Evolutionary conservation across 2,888 invertebrate genomes (phyloP), one percentile per base, ranked within the genome.

Genomic region (Drosophila mayaguana): DNA sequence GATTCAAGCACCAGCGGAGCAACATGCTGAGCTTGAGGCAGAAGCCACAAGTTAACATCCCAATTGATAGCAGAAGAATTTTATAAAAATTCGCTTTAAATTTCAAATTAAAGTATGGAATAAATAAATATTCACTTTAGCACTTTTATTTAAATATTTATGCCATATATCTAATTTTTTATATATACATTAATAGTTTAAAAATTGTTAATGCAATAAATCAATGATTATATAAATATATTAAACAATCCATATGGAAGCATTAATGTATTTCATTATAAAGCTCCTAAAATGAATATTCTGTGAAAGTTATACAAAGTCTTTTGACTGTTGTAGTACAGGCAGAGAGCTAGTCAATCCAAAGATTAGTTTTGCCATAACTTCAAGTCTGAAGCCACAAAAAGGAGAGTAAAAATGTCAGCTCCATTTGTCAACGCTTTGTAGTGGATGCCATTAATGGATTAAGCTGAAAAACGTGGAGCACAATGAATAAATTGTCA

Each of bases 401-500:
- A 20, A 51, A 50, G 36, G 57, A 36, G 38, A 36, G 20, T 59
- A 42, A 62, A 54, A 56, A 63, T 48, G 69, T 63, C 60, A 63
- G 43, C 62, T 64, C 63, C 77, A 80, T 78, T 78, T 72, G 77
- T 78, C 78, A 78, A 72, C 61, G 78, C 77, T 76, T 80, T 78
- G 78, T 67, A 76, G 78, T 77, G 76, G 72, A 55, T 59, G 63
- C 81, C 81, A 80, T 78, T 80, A 78, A 78, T 78, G 80, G 78
- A 80, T 78, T 80, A 78, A 78, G 72, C 72, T 71, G 34, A 54
- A 62, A 66, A 54, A 55, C 66, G 80, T 54, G 72, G 50, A 59
- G 67, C 67, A 77, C 78, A 89, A 87, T 89, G 82, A 89, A 89
- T 87, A 83, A 83, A 83, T 83, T 89, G 82, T 81, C 88, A 73